A percentile compares a stretch with the other conserved stretches of the same genome.
These are phyloP conservation scores for Amblyjoppa fuscipennis DNA, from an alignment of 2,888 invertebrate species.

Conservation along the genomic window DNA sequence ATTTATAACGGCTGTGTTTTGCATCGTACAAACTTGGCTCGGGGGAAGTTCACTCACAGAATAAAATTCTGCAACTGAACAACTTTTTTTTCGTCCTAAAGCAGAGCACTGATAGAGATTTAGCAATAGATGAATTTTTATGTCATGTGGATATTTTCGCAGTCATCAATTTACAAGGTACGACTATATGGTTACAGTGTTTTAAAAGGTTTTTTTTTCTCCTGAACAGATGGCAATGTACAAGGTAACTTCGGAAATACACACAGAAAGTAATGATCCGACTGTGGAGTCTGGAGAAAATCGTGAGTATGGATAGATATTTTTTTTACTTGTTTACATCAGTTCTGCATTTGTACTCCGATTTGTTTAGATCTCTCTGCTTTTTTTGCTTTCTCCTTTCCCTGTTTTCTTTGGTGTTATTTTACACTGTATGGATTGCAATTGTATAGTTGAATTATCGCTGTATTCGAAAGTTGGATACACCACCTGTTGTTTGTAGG, in stretches of 20 bases:
- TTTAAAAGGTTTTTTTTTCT: background rate
- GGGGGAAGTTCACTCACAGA: too few species aligned
- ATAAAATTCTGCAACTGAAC: too few species aligned
- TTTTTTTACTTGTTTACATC: constrained; percentile 77
- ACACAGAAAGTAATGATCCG: constrained; percentile 88
- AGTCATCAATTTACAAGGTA: too few species aligned
- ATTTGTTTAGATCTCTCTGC: background rate
- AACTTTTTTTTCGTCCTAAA: too few species aligned
- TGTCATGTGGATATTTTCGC: too few species aligned
- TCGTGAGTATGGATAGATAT: constrained; percentile 79
- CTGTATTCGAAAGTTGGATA: background rate
- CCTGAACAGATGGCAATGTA: constrained; percentile 66
- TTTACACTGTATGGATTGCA: background rate
- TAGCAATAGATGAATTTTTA: too few species aligned
- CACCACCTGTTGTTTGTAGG: background rate
- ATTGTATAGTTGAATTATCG: background rate
- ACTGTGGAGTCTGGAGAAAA: constrained; percentile 80
- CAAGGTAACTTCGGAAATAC: constrained; percentile 91
- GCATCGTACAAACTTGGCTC: too few species aligned
- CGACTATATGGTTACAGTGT: background rate
- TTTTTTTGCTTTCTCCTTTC: background rate
- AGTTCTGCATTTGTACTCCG: background rate
- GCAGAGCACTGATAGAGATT: too few species aligned
- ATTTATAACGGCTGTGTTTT: too few species aligned
- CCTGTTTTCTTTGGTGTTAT: background rate